Conservation (phyloP, 1,140 invertebrate species). For the Drosophila littoralis region DNA sequence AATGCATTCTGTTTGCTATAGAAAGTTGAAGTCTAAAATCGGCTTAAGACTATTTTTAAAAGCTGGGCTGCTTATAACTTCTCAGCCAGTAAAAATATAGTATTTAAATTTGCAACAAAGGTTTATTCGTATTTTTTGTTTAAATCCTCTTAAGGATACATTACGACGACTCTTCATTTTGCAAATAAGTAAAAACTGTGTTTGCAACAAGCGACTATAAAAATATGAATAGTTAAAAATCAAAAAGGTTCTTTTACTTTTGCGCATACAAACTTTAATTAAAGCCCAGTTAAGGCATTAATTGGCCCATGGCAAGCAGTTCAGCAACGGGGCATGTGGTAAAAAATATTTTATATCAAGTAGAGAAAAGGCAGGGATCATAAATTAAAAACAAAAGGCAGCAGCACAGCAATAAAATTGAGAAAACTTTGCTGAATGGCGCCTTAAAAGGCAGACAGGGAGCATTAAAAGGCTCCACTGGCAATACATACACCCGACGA, state of each 20-base stretch:
- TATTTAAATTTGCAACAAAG: no score
- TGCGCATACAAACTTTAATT: not conserved
- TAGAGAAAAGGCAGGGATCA: slow-evolving; percentile 50
- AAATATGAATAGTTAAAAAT: not conserved
- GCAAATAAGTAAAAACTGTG: no score
- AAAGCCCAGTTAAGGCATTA: not conserved
- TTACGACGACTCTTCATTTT: no score
- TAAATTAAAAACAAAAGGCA: slow-evolving; percentile 65
- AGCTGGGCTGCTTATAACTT: no score
- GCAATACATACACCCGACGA: slow-evolving; percentile 4
- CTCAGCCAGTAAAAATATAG: no score
- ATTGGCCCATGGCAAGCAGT: slow-evolving; percentile 28
- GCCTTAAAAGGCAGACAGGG: slow-evolving; percentile 6
- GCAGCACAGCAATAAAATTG: slow-evolving; percentile 38
- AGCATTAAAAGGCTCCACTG: slow-evolving; percentile 11
- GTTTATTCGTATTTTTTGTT: no score
- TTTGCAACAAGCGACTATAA: no score
- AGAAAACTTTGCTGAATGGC: slow-evolving; percentile 19
- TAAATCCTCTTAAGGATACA: no score
- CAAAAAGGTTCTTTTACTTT: not conserved
- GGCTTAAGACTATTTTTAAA: no score
- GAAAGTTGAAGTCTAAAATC: no score
- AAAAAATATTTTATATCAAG: slow-evolving; percentile 24
- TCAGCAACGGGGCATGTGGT: slow-evolving; percentile 42
- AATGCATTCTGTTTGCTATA: no score